Evolutionary conservation across 23 tunicate genomes (phyloP).

Genomic region (Ascidia mentula): DNA sequence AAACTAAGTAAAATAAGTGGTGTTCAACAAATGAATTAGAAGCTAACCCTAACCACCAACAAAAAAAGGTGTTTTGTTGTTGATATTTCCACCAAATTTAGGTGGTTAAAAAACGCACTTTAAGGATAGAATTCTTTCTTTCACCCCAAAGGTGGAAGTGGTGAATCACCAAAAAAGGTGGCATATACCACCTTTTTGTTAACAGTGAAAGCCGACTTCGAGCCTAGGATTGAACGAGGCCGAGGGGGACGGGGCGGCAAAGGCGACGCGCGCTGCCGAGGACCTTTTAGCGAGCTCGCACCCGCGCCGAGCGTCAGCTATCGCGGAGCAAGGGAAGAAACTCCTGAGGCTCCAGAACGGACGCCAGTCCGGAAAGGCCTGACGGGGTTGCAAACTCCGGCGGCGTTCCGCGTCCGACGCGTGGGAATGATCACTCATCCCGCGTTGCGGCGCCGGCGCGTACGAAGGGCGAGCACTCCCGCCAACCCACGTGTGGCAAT

Average conservation of each 20-base stretch:
- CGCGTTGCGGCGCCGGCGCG: neutral
- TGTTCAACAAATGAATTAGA: no score
- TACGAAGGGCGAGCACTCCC: neutral
- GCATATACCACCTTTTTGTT: no score
- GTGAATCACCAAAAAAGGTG: no score
- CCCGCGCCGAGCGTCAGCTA: neutral
- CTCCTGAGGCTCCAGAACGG: neutral
- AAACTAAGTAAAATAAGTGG: no score
- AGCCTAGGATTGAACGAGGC: neutral
- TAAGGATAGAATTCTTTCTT: no score
- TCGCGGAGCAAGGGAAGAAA: neutral
- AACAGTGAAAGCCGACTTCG: no score
- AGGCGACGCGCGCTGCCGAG: neutral
- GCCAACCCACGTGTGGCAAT: neutral
- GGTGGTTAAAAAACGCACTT: no score
- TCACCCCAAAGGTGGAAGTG: no score
- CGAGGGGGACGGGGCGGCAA: neutral
- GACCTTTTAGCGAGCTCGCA: neutral
- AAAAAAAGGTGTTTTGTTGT: no score
- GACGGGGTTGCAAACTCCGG: neutral
- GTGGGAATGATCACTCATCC: constrained; percentile 8
- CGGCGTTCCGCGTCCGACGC: neutral
- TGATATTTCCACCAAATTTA: no score
- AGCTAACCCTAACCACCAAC: no score
- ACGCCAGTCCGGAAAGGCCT: constrained; percentile 6